Evolutionary conservation across 53 echinoderm and acorn worm species (phyloP).

Genomic region (Crossaster papposus): DNA sequence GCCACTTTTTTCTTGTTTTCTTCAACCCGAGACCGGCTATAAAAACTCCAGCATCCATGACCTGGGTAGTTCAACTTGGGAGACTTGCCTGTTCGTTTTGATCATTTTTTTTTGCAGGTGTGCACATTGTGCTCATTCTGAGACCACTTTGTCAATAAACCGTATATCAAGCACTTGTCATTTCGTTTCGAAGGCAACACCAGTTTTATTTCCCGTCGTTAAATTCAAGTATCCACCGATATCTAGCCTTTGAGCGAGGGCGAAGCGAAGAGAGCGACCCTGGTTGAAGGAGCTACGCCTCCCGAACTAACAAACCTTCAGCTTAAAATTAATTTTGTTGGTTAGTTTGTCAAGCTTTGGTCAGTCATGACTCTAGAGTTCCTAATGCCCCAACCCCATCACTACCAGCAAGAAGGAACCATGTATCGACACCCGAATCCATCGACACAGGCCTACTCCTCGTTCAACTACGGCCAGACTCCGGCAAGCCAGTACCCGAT

Average conservation of each 20-base stretch:
- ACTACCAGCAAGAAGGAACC: conserved; percentile 28
- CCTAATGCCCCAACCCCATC: conserved; percentile 28
- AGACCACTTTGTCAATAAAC: conserved; percentile 56
- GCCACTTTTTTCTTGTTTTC: neutral
- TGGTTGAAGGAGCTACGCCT: conserved; percentile 26
- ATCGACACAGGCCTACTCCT: conserved; percentile 11
- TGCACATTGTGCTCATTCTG: neutral
- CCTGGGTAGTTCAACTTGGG: neutral
- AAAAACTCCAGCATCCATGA: conserved; percentile 14
- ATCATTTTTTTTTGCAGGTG: conserved; percentile 47
- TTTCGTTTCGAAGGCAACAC: conserved; percentile 44
- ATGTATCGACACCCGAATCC: conserved; percentile 49
- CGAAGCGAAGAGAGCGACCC: neutral
- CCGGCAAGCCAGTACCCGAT: conserved; percentile 42
- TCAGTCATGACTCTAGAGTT: conserved; percentile 59
- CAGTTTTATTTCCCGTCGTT: conserved; percentile 66
- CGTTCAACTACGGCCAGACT: conserved; percentile 46
- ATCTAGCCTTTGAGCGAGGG: conserved; percentile 21
- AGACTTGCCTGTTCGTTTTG: neutral
- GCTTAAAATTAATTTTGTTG: neutral
- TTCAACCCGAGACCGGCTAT: neutral
- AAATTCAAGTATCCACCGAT: conserved; percentile 43
- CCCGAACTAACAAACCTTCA: neutral
- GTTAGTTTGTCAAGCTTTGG: neutral
- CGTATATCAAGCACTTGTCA: conserved; percentile 62